A percentile compares a stretch with the other conserved stretches of the same genome.
Evolutionary conservation across 1,140 invertebrate genomes (phyloP).

Genomic region (Lutraria rhynchaena): DNA sequence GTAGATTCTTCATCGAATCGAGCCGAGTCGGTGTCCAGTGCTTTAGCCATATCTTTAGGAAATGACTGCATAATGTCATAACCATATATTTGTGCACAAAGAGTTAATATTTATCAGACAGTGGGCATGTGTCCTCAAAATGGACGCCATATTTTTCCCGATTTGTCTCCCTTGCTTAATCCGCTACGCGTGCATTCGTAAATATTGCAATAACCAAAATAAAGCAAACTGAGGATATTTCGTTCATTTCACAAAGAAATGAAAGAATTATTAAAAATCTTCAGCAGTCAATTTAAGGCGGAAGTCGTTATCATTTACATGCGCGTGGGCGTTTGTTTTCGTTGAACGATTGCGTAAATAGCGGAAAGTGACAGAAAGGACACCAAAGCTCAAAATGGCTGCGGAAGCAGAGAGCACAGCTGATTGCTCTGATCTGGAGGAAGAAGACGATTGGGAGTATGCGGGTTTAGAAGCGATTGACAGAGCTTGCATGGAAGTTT

Average conservation of each 20-base stretch:
- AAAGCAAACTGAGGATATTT: too few relatives aligned
- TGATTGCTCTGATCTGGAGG: conserved; percentile 15
- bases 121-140: conserved; percentile 12
- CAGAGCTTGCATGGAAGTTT: conserved; percentile 89
- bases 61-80: conserved; percentile 33
- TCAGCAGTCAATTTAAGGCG: not conserved
- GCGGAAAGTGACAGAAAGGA: too few relatives aligned
- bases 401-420: not conserved
- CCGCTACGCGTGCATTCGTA: too few relatives aligned
- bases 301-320: too few relatives aligned
- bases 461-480: conserved; percentile 91
- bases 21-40: conserved; percentile 21
- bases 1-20: conserved; percentile 75
- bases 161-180: conserved; percentile 10
- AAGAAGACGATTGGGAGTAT: conserved; percentile 62
- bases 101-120: not conserved
- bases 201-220: too few relatives aligned
- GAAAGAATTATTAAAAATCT: not conserved
- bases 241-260: not conserved
- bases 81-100: not conserved
- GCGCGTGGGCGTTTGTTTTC: too few relatives aligned
- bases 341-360: too few relatives aligned
- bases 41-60: conserved; percentile 49
- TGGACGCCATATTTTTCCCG: conserved; percentile 14
- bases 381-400: conserved; percentile 13